A percentile compares a stretch with the other conserved stretches of the same genome.
phyloP scores from a whole-genome alignment of 2,113 vertebrate genomes.

The Herpetotheres cachinnans region DNA sequence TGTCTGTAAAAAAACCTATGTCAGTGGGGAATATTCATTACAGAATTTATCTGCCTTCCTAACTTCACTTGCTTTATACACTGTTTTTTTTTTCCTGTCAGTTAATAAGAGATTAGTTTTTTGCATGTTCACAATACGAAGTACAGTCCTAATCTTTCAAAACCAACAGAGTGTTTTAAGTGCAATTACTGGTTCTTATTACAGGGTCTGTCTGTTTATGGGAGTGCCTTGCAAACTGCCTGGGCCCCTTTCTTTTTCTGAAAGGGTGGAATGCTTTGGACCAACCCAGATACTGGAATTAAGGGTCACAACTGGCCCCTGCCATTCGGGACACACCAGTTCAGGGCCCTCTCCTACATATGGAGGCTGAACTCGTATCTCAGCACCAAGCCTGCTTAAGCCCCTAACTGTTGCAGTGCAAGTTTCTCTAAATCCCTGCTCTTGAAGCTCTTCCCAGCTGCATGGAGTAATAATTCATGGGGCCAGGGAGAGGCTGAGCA shows the following conservation, averaged over 20 bases:
- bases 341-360: neutral
- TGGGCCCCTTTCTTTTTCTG: neutral
- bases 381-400: fast-evolving
- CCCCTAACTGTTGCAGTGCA: neutral
- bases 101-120: neutral
- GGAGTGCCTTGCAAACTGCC: neutral
- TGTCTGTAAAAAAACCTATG: neutral
- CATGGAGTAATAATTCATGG: neutral
- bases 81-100: neutral
- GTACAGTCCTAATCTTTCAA: neutral
- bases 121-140: neutral
- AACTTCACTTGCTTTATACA: neutral
- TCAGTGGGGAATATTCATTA: neutral
- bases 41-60: neutral
- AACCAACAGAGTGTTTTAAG: neutral
- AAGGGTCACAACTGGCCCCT: neutral
- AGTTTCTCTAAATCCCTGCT: neutral
- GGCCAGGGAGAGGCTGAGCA: neutral
- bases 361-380: fast-evolving
- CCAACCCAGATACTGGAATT: neutral
- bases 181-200: neutral
- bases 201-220: neutral
- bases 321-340: neutral
- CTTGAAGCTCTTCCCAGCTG: neutral
- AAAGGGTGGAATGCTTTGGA: neutral